phyloP scores from a whole-genome alignment of 2,797 vertebrate genomes.

The Jordanella pulchra region DNA sequence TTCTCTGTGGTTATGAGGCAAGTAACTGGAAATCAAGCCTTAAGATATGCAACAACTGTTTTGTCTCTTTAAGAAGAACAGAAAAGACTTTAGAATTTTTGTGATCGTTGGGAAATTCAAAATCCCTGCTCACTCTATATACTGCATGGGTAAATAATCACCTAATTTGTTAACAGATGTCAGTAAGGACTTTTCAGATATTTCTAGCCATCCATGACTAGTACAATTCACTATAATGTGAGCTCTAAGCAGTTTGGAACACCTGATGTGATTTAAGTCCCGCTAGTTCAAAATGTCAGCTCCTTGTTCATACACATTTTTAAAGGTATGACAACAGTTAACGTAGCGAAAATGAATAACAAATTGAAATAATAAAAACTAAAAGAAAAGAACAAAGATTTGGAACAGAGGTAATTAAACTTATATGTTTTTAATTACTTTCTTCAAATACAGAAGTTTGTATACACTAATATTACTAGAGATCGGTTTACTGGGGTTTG shows the following conservation, averaged over 20 bases:
- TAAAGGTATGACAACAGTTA: too few species aligned
- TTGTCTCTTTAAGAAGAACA: neutral
- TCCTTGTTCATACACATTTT: too few species aligned
- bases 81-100: neutral
- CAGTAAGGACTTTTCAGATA: neutral
- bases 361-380: neutral
- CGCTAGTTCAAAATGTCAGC: too few species aligned
- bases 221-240: too few species aligned
- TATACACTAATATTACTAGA: too few species aligned
- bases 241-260: too few species aligned
- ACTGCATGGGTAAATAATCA: neutral
- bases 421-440: too few species aligned
- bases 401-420: too few species aligned
- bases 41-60: neutral
- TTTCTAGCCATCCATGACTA: neutral
- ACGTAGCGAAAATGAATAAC: too few species aligned
- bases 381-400: neutral
- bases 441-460: too few species aligned
- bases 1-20: neutral
- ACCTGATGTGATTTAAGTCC: too few species aligned
- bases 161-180: neutral
- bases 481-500: too few species aligned
- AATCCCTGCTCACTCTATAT: neutral
- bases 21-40: neutral
- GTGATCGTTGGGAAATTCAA: neutral